Evolutionary conservation across 2,113 vertebrate genomes (phyloP), one percentile per base, ranked within the genome.

Genomic region (Pholis gunnellus): DNA sequence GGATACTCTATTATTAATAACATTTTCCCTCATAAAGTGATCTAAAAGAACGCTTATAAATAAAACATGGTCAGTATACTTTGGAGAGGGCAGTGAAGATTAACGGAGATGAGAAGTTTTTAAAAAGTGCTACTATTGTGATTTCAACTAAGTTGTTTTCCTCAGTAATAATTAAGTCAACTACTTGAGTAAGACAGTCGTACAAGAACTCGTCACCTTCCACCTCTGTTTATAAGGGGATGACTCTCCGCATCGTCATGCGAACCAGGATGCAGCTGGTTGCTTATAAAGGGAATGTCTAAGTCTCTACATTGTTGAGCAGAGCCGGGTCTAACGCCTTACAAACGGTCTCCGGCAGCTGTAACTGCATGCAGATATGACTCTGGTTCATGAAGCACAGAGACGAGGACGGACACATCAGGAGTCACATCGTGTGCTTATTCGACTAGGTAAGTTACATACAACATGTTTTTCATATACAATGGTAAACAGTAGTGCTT

Each of bases 341-440:
- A 69, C 38, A 29, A 71, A 76, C 40, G 79, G 63, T 68, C 70
- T 87, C 59, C 5, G 25, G 75, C 75, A 61, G 40, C 86, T 78
- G 67, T 65, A 40, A 77, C 86, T 56, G 87, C 86, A 91, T 85
- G 82, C 83, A 89, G 46, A 63, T 68, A 75, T 60, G 65, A 83
- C 72, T 81, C 78, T 22, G 60, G 42, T 17, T 20, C 50, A 36
- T 64, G 69, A 73, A 75, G 67, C 87, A 86, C 72, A 50, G 57
- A 77, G 70, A 91, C 60, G 44, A 48, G 65, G 72, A 82, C 14
- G 1, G 72, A 83, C 70, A 69, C 54, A 72, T 66, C 65, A 40
- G 84, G 84, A 66, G 63, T 64, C 79, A 71, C 69, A 73, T 56
- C 10, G 17, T 90, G 92, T 94, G 92, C 92, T 93, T 88, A 81